phyloP scores from a whole-genome alignment of 2,113 vertebrate genomes.

The Scytalopus superciliaris region DNA sequence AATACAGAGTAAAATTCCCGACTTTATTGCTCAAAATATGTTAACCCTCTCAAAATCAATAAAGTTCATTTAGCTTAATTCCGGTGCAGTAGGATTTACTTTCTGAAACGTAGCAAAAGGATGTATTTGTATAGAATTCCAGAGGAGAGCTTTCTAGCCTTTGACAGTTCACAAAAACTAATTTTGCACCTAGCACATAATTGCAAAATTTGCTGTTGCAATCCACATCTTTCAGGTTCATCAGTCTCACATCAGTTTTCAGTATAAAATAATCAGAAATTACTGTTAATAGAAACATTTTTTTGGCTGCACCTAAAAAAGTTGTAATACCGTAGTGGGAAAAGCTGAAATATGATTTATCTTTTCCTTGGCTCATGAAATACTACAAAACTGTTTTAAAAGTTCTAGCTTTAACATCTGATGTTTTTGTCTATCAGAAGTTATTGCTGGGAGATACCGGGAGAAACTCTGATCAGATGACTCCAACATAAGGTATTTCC shows the following conservation, averaged over 20 bases:
- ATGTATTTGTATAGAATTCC: not conserved
- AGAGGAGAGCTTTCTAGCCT: not conserved
- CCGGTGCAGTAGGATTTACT: not conserved
- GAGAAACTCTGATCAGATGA: not conserved
- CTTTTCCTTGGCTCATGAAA: not conserved
- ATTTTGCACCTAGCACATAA: not conserved
- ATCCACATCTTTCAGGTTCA: not conserved
- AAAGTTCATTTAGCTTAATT: not conserved
- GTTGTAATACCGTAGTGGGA: not conserved
- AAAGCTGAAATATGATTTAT: not conserved
- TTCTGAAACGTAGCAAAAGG: not conserved
- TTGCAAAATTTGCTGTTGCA: not conserved
- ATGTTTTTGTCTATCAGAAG: not conserved
- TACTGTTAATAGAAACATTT: not conserved
- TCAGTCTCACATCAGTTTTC: not conserved
- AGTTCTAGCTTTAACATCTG: not conserved
- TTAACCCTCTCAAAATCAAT: not conserved
- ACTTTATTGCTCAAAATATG: not conserved
- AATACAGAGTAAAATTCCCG: not conserved
- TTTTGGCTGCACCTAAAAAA: not conserved
- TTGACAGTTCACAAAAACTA: not conserved
- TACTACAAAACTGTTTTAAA: not conserved
- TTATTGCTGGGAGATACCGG: not conserved
- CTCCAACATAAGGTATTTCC: not conserved
- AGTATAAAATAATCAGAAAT: not conserved